phyloP scores from a whole-genome alignment of 2,888 invertebrate species.

The Hylaea fasciaria region DNA sequence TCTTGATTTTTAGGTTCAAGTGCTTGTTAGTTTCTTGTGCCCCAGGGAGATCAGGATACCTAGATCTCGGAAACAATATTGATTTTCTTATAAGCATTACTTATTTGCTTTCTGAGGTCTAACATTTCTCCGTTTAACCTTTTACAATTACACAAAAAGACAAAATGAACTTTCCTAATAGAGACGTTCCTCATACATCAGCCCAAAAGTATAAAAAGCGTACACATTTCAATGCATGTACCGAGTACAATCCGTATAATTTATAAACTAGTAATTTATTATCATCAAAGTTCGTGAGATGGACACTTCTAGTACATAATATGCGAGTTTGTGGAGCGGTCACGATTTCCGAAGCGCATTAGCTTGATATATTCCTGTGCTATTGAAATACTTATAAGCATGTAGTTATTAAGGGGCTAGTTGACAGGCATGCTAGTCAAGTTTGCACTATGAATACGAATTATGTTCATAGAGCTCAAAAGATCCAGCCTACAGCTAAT shows the following conservation, averaged over 20 bases:
- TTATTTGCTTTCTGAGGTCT: neutral
- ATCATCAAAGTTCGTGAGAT: constrained; percentile 12
- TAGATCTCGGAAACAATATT: neutral
- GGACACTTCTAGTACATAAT: constrained; percentile 26
- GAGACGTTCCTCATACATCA: constrained; percentile 1
- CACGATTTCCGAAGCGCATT: constrained; percentile 45
- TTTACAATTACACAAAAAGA: constrained; percentile 5
- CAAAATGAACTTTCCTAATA: constrained; percentile 9
- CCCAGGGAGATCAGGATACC: no score
- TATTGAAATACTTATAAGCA: constrained; percentile 4
- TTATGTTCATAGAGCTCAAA: neutral
- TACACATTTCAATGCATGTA: neutral
- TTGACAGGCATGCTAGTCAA: neutral
- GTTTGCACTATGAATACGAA: no score
- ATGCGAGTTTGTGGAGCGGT: constrained; percentile 35
- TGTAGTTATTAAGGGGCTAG: constrained; percentile 1
- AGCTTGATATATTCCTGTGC: constrained; percentile 16
- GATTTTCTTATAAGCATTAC: neutral
- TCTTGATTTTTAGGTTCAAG: no score
- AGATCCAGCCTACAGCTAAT: no score
- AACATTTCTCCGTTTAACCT: neutral
- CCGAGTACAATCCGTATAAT: constrained; percentile 1
- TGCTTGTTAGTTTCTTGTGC: no score
- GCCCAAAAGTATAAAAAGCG: constrained; percentile 2
- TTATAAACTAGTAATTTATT: no score